Base-by-base conservation (phyloP, 2,888 invertebrate genomes). In the Melanophora roralis region DNA sequence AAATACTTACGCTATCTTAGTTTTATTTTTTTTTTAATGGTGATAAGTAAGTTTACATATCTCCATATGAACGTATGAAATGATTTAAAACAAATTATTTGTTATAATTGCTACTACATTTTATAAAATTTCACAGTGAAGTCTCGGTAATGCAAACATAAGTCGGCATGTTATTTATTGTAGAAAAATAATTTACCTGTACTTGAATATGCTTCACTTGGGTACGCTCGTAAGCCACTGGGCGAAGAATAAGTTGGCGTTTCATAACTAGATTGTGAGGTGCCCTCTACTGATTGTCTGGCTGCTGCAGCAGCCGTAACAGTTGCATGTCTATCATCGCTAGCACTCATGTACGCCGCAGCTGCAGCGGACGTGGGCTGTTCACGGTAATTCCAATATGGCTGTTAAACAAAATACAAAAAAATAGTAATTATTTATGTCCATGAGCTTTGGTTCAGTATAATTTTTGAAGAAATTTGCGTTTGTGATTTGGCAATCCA, bases 351-450 rank as follows among this genome's bases (percentile, higher is more conserved):
- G 82, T 89, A 89, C 80, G 87, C 87, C 79, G 89, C 86, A 72
- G 87, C 88, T 77, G 87, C 86, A 51, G 87, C 87, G n/a, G 88
- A 84, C 71, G 84, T 84, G 51, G 88, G 85, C 84, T 90, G 90
- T 81, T 90, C 90, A 80, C 90, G 89, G 81, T 90, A 90, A 85
- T 89, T 89, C 90, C 90, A 90, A 72, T 88, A 89, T 82, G 87
- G 87, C 88, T 89, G 76, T 11, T 81, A 78, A 19, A 32, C 27
- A 21, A 43, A 62, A 47, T 51, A 59, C n/a, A 32, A 27, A 38
- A 11, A 69, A 16, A 21, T 21, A 34, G 55, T 16, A 5, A 19
- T 51, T 23, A 49, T n/a, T 27, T 49, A 27, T 49, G 11, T 21
- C 4, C 6, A 27, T 27, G 27, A 27, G 27, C 4, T 5, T 27